These are phyloP conservation scores for Diarsia brunnea DNA, from an alignment of 2,888 invertebrate species.

Conservation along the genomic window DNA sequence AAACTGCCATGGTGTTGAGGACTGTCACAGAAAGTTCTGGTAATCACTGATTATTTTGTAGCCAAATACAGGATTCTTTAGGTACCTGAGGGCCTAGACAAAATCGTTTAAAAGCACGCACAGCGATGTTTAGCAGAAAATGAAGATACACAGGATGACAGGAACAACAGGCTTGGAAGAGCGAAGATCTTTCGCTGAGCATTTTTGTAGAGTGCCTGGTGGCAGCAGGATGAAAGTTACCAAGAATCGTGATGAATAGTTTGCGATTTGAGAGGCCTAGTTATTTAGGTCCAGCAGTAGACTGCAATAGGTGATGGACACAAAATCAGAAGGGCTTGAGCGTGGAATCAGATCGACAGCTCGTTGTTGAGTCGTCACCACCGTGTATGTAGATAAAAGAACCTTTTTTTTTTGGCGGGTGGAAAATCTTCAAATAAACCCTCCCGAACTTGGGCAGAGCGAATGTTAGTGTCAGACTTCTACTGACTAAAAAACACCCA, in stretches of 20 bases:
- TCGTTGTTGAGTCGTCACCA: neutral
- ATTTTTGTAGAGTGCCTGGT: neutral
- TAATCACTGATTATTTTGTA: constrained; percentile 63
- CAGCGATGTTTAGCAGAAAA: neutral
- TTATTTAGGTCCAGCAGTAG: neutral
- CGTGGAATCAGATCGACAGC: neutral
- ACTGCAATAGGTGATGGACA: neutral
- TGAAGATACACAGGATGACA: neutral
- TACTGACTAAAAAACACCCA: too few species aligned
- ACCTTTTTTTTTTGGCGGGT: too few species aligned
- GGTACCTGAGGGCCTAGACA: too few species aligned
- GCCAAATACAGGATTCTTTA: neutral
- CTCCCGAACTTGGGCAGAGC: too few species aligned
- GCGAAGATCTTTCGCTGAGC: neutral
- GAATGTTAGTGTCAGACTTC: too few species aligned
- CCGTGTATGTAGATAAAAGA: too few species aligned
- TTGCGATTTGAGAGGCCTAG: neutral
- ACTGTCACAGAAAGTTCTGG: constrained; percentile 90
- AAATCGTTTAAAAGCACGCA: neutral
- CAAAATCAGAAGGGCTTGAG: neutral
- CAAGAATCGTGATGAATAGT: neutral
- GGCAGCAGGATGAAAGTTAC: neutral
- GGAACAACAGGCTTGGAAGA: neutral
- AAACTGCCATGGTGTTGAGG: constrained; percentile 91
- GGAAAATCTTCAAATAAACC: too few species aligned